Conservation (phyloP, 2,888 invertebrate genomes). For the Pterobdella sp. region DNA sequence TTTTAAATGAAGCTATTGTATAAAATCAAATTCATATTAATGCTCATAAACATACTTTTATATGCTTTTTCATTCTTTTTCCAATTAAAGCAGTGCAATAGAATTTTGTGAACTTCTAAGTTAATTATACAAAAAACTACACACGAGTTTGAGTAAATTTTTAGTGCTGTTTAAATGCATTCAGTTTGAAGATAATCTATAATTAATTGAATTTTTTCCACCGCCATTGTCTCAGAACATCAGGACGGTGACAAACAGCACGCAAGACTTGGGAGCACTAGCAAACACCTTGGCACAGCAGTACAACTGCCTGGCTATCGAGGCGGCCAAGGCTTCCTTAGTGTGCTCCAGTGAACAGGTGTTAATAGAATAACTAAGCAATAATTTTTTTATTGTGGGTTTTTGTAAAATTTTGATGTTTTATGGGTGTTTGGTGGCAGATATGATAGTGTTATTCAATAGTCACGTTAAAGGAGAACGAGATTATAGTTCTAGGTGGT, state of each 20-base stretch:
- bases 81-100: background rate
- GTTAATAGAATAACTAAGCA: conserved; percentile 27
- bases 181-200: no score
- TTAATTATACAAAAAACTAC: no score
- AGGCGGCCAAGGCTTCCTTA: conserved; percentile 80
- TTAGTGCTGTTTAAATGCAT: no score
- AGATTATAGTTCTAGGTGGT: no score
- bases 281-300: conserved; percentile 78
- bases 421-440: background rate
- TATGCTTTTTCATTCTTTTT: background rate
- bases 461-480: no score
- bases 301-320: conserved; percentile 76
- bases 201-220: no score
- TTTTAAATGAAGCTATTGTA: background rate
- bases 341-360: conserved; percentile 77
- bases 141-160: no score
- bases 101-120: background rate
- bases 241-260: conserved; percentile 59
- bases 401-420: background rate
- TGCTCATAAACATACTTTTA: background rate
- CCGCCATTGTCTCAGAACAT: conserved; percentile 55
- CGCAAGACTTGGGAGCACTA: conserved; percentile 68
- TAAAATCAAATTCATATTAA: background rate
- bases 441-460: background rate
- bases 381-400: no score